phyloP scores from a whole-genome alignment of 2,888 invertebrate species.

The Trichogramma dendrolimi region DNA sequence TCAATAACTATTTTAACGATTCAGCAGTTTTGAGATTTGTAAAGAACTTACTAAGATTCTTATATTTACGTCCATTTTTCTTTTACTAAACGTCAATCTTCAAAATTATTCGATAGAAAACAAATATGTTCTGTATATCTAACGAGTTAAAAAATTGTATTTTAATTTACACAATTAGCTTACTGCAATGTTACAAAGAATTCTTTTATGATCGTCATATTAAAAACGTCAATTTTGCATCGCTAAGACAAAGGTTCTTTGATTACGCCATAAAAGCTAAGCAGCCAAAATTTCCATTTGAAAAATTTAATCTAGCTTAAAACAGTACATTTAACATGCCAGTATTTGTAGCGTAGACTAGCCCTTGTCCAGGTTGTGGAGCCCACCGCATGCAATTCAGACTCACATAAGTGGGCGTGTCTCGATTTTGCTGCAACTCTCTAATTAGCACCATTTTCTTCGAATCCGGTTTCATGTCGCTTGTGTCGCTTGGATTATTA shows the following conservation, averaged over 20 bases:
- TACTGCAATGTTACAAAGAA: too few relatives aligned
- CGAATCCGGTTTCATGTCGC: conserved; percentile 36
- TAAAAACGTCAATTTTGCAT: too few relatives aligned
- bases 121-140: too few relatives aligned
- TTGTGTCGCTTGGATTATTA: background rate
- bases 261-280: background rate
- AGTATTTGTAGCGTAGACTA: conserved; percentile 81
- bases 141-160: too few relatives aligned
- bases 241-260: too few relatives aligned
- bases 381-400: conserved; percentile 83
- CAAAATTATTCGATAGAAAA: too few relatives aligned
- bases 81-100: too few relatives aligned
- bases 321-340: conserved; percentile 71
- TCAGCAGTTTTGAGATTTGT: background rate
- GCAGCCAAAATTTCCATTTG: conserved; percentile 12
- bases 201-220: too few relatives aligned
- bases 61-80: too few relatives aligned
- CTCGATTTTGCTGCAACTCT: conserved; percentile 65
- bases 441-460: conserved; percentile 57
- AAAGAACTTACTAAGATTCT: too few relatives aligned
- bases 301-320: conserved; percentile 30
- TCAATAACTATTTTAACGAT: background rate
- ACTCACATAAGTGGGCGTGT: conserved; percentile 63
- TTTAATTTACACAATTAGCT: too few relatives aligned
- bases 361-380: conserved; percentile 76